Evolutionary conservation across 2,888 invertebrate genomes (phyloP).

Genomic region (Cataglyphis rosenhaueri): DNA sequence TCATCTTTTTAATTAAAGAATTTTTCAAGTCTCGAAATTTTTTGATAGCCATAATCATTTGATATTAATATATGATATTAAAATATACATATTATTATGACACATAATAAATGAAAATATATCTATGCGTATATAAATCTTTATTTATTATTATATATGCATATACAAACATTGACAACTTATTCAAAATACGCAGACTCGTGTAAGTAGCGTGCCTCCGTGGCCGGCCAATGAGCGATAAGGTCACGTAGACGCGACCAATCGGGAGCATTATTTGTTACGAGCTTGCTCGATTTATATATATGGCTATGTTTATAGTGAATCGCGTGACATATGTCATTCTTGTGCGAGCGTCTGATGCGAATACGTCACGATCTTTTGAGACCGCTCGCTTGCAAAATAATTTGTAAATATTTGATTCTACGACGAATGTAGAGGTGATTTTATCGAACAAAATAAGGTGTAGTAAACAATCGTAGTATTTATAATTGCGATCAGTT

Average conservation of each 20-base stretch:
- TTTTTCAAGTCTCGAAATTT: not conserved
- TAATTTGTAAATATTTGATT: not conserved
- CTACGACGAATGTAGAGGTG: not conserved
- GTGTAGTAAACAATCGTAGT: not conserved
- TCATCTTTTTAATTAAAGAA: not conserved
- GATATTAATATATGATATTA: not conserved
- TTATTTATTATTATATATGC: not conserved
- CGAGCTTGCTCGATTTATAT: conserved; percentile 24
- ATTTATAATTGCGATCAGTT: conserved; percentile 4
- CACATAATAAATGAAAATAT: not conserved
- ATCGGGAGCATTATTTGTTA: not conserved
- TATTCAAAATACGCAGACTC: not conserved
- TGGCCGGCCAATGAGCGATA: not conserved
- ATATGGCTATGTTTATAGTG: not conserved
- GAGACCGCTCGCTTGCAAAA: not conserved
- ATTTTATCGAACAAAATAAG: not conserved
- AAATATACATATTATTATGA: not conserved
- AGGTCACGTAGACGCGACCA: not conserved
- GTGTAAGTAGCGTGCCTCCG: conserved; percentile 7
- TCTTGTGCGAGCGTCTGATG: not conserved
- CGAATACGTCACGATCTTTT: not conserved
- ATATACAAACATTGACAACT: not conserved
- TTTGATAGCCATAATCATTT: not conserved
- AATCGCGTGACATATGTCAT: conserved; percentile 10
- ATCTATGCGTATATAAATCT: not conserved